phyloP scores from a whole-genome alignment of 2,113 vertebrate genomes.

The Phaetusa simplex region DNA sequence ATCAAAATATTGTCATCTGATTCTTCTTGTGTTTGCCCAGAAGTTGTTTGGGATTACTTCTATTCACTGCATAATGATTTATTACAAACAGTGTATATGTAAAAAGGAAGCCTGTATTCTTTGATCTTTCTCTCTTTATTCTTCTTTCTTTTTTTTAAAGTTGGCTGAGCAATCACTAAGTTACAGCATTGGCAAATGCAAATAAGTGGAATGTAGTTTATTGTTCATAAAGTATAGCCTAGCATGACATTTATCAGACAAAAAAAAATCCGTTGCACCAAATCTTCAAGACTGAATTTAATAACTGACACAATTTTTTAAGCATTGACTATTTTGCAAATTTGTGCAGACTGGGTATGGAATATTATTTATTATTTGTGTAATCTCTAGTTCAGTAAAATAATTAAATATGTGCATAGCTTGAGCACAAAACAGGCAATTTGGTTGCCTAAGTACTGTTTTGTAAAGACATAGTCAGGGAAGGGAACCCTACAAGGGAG shows the following conservation, averaged over 20 bases:
- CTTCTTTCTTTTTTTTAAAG: neutral
- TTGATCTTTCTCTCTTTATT: conserved; percentile 34
- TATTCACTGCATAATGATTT: conserved; percentile 49
- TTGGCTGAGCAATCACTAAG: neutral
- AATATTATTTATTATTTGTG: neutral
- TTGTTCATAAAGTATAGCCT: neutral
- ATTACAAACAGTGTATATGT: conserved; percentile 16
- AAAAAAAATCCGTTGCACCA: neutral
- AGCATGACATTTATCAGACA: neutral
- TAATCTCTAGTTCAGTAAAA: neutral
- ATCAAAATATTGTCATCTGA: conserved; percentile 55
- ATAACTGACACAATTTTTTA: neutral
- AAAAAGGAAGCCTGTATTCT: conserved; percentile 12
- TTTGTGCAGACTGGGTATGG: neutral
- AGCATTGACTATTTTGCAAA: neutral
- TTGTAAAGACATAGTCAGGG: neutral
- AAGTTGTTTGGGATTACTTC: conserved; percentile 44
- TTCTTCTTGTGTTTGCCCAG: conserved; percentile 62
- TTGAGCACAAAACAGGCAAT: neutral
- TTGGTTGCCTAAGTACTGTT: neutral
- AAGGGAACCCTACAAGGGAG: neutral
- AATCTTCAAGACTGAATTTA: neutral
- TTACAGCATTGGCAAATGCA: neutral
- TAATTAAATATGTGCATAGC: neutral
- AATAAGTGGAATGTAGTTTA: neutral